Evolutionary conservation across 2,888 invertebrate genomes (phyloP).

Genomic region (Thereva unica): DNA sequence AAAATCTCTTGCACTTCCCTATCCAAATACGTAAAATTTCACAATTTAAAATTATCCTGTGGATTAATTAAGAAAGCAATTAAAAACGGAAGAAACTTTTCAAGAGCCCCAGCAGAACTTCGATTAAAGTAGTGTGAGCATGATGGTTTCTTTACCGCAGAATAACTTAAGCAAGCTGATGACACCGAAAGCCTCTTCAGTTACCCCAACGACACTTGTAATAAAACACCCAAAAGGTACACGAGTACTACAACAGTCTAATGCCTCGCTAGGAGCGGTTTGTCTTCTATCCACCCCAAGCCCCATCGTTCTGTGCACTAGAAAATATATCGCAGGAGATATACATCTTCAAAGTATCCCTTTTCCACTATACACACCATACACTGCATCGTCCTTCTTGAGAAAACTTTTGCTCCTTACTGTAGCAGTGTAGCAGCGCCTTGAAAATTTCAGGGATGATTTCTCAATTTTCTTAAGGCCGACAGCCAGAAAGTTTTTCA

Average conservation of each 20-base stretch:
- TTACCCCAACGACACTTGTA: conserved; percentile 29
- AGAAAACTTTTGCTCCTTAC: conserved; percentile 20
- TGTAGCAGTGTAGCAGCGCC: neutral
- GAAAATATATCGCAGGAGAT: neutral
- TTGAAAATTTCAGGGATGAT: conserved; percentile 31
- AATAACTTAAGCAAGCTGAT: conserved; percentile 32
- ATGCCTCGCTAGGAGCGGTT: neutral
- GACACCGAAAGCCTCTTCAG: conserved; percentile 20
- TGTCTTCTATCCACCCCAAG: neutral
- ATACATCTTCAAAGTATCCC: conserved; percentile 1
- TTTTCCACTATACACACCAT: neutral
- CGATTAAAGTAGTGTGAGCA: neutral
- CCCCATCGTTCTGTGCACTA: neutral
- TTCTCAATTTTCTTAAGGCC: conserved; percentile 26
- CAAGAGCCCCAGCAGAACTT: conserved; percentile 13
- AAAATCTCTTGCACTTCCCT: too few relatives aligned
- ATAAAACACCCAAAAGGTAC: conserved; percentile 21
- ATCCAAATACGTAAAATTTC: too few relatives aligned
- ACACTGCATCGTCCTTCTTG: conserved; percentile 9
- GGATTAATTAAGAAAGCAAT: conserved; percentile 36
- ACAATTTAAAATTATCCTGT: conserved; percentile 11
- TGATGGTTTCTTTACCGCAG: conserved; percentile 28
- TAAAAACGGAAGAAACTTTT: conserved; percentile 30
- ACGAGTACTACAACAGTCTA: neutral
- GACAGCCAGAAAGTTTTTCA: conserved; percentile 6